Evolutionary conservation across 2,888 invertebrate species (phyloP), one percentile per base, ranked within the genome.

Genomic region (Fissipunctia ypsillon): DNA sequence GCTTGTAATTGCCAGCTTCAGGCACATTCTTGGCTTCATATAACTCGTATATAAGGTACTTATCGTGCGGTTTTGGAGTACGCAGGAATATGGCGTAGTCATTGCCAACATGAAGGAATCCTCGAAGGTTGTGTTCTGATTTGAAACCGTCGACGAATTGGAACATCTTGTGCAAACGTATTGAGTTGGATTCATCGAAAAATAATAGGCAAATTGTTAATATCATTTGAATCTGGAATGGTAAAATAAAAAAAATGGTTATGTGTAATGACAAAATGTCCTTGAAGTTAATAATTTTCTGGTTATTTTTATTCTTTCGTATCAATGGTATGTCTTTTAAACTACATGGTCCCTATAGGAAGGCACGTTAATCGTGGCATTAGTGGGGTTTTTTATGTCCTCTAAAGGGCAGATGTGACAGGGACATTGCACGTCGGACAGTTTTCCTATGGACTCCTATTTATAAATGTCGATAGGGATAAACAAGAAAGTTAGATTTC

Each of bases 151-250:
- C 95, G n/a, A 95, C 66, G 52, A 89, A 93, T 84, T 94, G 93
- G 73, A 96, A 95, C 9, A 95, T 75, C 50, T 90, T 94, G 79
- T 94, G 90, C 0, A 96, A 91, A n/a, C 95, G 93, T 0, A 94
- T 92, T 10, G 91, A 88, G 6, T 79, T 71, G 16, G 88, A 76
- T 65, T 60, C 69, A 22, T 87, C 61, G 22, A 88, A 70, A 12
- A 88, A 31, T 25, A 87, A 81, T 19, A 88, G 14, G 10, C 84
- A 61, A 6, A 91, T 54, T 35, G 87, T 45, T 35, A 82, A 41
- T 48, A 84, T 61, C 48, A 88, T 70, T 50, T 73, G 77, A 28
- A 80, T 84, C 93, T 93, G 89, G 19, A 64, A 64, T 12, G 19
- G 7, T 35, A 54, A 52, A 12, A 25, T 35, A 12, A 35, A 52